These are phyloP conservation scores for Clunio marinus DNA, from an alignment of 2,888 invertebrate genomes.

Conservation along the genomic window DNA sequence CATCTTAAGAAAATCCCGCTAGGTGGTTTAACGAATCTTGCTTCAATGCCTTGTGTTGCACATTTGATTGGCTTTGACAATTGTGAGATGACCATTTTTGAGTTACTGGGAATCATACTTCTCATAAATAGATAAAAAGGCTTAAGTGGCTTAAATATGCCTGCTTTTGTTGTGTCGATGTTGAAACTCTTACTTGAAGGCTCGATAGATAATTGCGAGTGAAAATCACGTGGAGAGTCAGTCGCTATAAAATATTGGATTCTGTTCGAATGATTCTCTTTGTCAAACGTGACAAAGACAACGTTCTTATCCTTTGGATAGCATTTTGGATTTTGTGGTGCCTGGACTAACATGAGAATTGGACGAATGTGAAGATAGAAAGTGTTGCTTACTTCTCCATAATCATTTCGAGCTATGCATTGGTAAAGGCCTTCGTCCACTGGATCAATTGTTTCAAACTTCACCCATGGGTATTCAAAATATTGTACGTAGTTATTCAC, in stretches of 20 bases:
- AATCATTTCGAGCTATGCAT: conserved; percentile 50
- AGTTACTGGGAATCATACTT: not conserved
- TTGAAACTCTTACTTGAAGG: not conserved
- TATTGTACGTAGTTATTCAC: conserved; percentile 47
- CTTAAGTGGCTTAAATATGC: not conserved
- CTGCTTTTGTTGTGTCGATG: not conserved
- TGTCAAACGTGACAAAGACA: conserved; percentile 48
- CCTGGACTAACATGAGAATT: conserved; percentile 42
- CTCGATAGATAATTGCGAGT: conserved; percentile 43
- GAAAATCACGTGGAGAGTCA: conserved; percentile 48
- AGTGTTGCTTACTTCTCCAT: conserved; percentile 48
- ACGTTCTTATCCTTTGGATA: conserved; percentile 49
- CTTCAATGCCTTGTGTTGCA: conserved; percentile 51
- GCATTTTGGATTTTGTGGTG: conserved; percentile 47
- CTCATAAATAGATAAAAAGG: conserved; percentile 27
- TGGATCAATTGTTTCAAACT: conserved; percentile 49
- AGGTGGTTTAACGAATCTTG: conserved; percentile 1
- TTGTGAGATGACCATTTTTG: conserved; percentile 43
- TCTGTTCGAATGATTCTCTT: conserved; percentile 41
- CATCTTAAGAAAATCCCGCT: conserved; percentile 42
- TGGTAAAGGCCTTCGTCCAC: conserved; percentile 50
- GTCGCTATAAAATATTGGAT: conserved; percentile 49
- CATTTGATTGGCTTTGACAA: conserved; percentile 48
- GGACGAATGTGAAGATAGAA: conserved; percentile 46
- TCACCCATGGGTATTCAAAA: conserved; percentile 46